Evolutionary conservation across 2,888 invertebrate species (phyloP).

Genomic region (Dynastes grantii): DNA sequence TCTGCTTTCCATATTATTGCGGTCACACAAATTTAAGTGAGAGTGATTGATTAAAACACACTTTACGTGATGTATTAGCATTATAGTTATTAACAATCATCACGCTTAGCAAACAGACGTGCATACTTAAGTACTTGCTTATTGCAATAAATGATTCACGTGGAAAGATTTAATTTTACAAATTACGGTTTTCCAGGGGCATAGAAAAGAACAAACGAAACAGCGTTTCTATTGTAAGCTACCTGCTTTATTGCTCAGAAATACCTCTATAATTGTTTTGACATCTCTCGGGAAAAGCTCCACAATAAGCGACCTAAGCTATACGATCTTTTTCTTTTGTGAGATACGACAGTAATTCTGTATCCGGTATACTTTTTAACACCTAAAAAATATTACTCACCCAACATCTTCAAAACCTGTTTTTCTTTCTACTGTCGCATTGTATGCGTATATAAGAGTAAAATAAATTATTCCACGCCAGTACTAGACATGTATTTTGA

Average conservation of each 20-base stretch:
- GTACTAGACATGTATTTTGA: slow-evolving; percentile 9
- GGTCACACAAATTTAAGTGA: too few species aligned
- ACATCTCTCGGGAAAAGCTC: background rate
- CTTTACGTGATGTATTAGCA: background rate
- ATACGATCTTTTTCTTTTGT: too few species aligned
- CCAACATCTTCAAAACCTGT: background rate
- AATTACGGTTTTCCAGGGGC: background rate
- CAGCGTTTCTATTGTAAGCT: background rate
- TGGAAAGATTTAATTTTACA: slow-evolving; percentile 10
- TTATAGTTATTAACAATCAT: background rate
- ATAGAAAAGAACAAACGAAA: background rate
- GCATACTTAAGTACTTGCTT: background rate
- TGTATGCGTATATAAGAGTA: background rate
- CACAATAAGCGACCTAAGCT: background rate
- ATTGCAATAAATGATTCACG: slow-evolving; percentile 18
- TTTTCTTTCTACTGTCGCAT: background rate
- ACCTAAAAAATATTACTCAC: background rate
- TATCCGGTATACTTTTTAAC: background rate
- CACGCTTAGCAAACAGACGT: background rate
- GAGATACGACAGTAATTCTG: too few species aligned
- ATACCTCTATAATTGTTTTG: slow-evolving; percentile 22
- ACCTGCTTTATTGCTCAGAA: slow-evolving; percentile 16
- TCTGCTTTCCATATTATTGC: too few species aligned
- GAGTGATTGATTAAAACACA: background rate
- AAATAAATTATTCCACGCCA: slow-evolving; percentile 14